Base-by-base conservation (phyloP, 2,888 invertebrate species). In the Acanthacorydalis orientalis region DNA sequence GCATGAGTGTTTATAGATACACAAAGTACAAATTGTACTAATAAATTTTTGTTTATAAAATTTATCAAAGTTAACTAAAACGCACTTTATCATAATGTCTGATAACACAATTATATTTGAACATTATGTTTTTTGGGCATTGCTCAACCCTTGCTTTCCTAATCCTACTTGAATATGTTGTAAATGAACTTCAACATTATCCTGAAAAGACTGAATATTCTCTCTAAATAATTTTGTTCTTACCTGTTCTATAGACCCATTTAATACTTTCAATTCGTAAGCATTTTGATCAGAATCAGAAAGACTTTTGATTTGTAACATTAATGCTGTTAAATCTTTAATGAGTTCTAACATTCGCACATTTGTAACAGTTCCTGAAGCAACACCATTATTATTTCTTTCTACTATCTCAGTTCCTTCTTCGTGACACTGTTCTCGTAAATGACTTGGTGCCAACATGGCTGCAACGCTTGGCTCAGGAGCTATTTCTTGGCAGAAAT, bases 201-300 rank as follows among this genome's bases (percentile, higher is more conserved):
- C 87, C 65, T 91, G 84, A 66, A 90, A 90, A 40, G 80, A 70
- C 55, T 76, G 75, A 55, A 83, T 76, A 67, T 91, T 89, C 41
- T 74, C 71, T 2, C 80, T 77, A 55, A 80, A 79, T 48, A 92
- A 65, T 58, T 84, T 82, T 50, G 78, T 74, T 64, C 88, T 86
- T 45, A 93, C 87, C 60, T 91, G 85, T 57, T 85, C 83, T 70
- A 95, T 82, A 38, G 93, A 89, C 15, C 90, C 92, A 67, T 91
- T 88, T 41, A 92, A 69, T 15, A 90, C 86, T 64, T 86, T 84
- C 47, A 93, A 70, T 61, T 95, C 92, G 65, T 90, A 91, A 2
- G 89, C 85, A 64, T 88, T 92, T 61, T 85, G 80, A 60, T 88
- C 83, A 1, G 83, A 82, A 64, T 83, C 83, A 7, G 84, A 74